A percentile compares a stretch with the other conserved stretches of the same genome.
Evolutionary conservation across 2,113 vertebrate genomes (phyloP).

Genomic region (Hystrix brachyura): DNA sequence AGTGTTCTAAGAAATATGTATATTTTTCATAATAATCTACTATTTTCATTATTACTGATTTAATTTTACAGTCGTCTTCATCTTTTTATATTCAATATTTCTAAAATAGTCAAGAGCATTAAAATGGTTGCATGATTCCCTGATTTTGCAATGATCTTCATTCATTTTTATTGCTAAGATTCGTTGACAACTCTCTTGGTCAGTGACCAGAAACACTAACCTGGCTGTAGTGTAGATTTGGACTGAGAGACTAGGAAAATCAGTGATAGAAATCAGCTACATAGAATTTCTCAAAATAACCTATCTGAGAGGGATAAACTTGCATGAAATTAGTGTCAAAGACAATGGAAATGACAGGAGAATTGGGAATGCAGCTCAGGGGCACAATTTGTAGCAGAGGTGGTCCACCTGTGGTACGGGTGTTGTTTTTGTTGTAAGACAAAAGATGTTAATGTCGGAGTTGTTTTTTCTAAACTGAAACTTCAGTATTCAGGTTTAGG

Average conservation of each 20-base stretch:
- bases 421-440: neutral
- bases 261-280: neutral
- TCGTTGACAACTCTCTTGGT: neutral
- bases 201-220: neutral
- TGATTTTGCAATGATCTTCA: neutral
- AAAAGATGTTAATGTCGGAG: neutral
- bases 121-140: neutral
- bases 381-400: neutral
- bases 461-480: neutral
- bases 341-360: neutral
- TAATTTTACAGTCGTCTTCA: neutral
- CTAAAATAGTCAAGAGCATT: neutral
- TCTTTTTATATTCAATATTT: neutral
- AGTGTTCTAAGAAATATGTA: neutral
- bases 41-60: neutral
- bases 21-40: neutral
- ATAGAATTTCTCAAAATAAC: slow-evolving; percentile 11
- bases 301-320: neutral
- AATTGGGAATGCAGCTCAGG: neutral
- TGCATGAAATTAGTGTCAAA: neutral
- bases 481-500: neutral
- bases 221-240: neutral
- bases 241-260: neutral
- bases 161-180: neutral
- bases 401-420: no score